Evolutionary conservation across 2,888 invertebrate species (phyloP), one percentile per base, ranked within the genome.

Genomic region (Crematogaster levior): DNA sequence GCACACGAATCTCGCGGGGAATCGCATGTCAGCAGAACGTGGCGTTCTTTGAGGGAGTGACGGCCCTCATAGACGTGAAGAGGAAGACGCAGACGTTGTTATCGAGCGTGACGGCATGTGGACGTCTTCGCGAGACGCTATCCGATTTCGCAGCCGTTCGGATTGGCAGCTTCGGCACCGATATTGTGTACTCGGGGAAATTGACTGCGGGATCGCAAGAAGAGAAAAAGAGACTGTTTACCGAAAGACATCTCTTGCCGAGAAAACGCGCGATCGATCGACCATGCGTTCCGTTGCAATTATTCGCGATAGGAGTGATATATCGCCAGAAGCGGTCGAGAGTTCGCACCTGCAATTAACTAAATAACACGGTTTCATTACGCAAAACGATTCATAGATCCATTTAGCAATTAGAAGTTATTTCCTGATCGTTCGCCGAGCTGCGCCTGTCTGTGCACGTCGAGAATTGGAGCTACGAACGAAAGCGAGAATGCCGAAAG

Each of bases 111-210:
- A 53, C 73, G 74, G 60, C 60, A 43, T 56, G 77, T 79, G 40
- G 51, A 51, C 27, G 68, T 40, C 56, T 79, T 34, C 56, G 43
- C 21, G 68, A 77, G 53, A 66, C 53, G 77, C 77, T 79, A 79
- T 72, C 77, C 77, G 77, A 79, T 79, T 72, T 77, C 77, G 40
- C 61, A 63, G 24, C 61, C 61, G 53, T 53, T 70, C 72, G 77
- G 77, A 79, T 79, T 79, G 77, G 72, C 77, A 79, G 77, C 77
- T 79, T 56, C 56, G 77, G 72, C 72, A 70, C 43, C 72, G 77
- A 79, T 70, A 79, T 79, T 70, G 77, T 79, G 72, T 79, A 79
- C 77, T 24, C 77, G 77, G 56, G 77, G 72, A 79, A 79, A 79
- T 79, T 79, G 77, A 79, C 77, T 79, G 72, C 43, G 72, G 63